Evolutionary conservation across 2,888 invertebrate genomes (phyloP).

Genomic region (Resseliella maxima): DNA sequence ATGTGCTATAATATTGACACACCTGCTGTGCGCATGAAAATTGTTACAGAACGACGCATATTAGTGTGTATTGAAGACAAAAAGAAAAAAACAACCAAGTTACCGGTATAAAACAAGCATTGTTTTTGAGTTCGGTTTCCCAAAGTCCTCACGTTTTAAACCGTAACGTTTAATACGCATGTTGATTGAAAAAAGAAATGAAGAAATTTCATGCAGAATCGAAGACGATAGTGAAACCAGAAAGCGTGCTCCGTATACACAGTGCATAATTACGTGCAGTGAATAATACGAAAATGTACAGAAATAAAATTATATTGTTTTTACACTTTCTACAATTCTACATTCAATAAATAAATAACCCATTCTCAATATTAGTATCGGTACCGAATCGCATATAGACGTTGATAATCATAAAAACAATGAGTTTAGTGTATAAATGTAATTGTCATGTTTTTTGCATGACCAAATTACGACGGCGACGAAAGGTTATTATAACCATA

Average conservation of each 20-base stretch:
- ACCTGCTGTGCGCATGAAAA: conserved; percentile 22
- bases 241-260: neutral
- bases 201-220: neutral
- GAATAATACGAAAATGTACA: neutral
- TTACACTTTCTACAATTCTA: conserved; percentile 24
- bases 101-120: neutral
- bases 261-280: neutral
- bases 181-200: neutral
- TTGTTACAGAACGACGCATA: neutral
- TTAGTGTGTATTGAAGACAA: conserved; percentile 6
- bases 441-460: conserved; percentile 14
- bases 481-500: conserved; percentile 29
- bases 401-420: neutral
- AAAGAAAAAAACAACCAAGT: neutral
- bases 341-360: neutral
- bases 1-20: neutral
- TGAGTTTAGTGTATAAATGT: conserved; percentile 27
- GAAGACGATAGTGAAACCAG: neutral
- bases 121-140: neutral
- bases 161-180: neutral
- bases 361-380: neutral
- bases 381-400: neutral
- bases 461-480: conserved; percentile 20
- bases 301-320: neutral
- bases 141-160: neutral